Base-by-base conservation (phyloP, 53 echinoderm and acorn worm species). In the Luidia sarsii region DNA sequence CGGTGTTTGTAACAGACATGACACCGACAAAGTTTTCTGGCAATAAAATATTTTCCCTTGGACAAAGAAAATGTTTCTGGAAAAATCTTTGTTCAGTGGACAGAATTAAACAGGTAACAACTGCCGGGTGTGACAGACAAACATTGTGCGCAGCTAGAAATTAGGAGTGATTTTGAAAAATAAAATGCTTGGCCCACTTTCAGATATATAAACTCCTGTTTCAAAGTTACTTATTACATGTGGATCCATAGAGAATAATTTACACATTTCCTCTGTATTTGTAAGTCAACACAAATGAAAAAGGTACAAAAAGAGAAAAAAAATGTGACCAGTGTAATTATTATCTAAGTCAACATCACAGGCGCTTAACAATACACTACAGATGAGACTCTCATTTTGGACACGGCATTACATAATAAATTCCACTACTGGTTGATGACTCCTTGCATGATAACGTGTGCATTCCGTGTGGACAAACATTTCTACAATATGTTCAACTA, bases 401-500 rank as follows among this genome's bases (percentile, higher is more conserved):
- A 77, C 77, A 77, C 41, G 29, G 77, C 59, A 61, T 77, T 77
- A 77, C 46, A 60, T 75, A 75, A 41, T 77, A 7, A 75, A 41
- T 77, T 11, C 62, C 29, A 30, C 59, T 60, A 45, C 46, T 56
- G 45, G 60, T 60, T 30, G 43, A 43, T 46, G 45, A 48, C 25
- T 30, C 55, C 37, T 60, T 77, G 77, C 77, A 77, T 77, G 61
- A 30, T 33, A 49, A 22, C 61, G 59, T 77, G 77, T 77, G 77
- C 77, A 77, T 59, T 77, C 77, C 55, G 59, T 68, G 68, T 77
- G 77, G 61, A 77, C 77, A 60, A 72, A 67, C 67, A 57, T 60
- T 49, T 59, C 59, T 61, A 77, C 77, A 59, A 54, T 77, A 32
- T 55, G 51, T 77, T 61, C 61, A 60, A 39, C 77, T 77, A 77